Percentiles rank a stretch among this genome's conserved stretches.
Conservation (phyloP, 1,140 invertebrate species). For the Propsilocerus akamusi region DNA sequence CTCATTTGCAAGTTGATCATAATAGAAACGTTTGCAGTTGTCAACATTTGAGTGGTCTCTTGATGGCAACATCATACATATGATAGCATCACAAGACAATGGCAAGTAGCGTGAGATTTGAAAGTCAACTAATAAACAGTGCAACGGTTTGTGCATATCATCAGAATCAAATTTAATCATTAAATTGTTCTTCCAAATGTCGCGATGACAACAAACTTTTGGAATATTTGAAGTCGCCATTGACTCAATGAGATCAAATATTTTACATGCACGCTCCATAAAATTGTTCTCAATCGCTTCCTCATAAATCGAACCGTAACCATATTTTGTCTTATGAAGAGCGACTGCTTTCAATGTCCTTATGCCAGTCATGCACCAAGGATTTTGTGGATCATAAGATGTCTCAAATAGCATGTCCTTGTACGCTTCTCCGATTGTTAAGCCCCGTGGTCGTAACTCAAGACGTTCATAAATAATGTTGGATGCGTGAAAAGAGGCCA, state of each 20-base stretch:
- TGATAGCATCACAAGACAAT: constrained; percentile 30
- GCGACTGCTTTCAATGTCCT: constrained; percentile 15
- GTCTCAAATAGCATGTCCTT: constrained; percentile 14
- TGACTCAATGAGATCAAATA: constrained; percentile 15
- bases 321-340: constrained; percentile 14
- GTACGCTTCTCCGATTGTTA: constrained; percentile 19
- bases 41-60: background rate
- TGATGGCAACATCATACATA: background rate
- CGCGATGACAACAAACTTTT: constrained; percentile 37
- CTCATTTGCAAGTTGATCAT: background rate
- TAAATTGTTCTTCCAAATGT: constrained; percentile 41
- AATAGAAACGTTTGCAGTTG: background rate
- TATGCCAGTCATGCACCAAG: constrained; percentile 16
- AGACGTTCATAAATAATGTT: constrained; percentile 19
- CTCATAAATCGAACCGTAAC: constrained; percentile 9
- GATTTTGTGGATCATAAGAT: constrained; percentile 12
- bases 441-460: constrained; percentile 8
- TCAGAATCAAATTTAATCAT: constrained; percentile 30
- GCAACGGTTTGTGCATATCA: constrained; percentile 15
- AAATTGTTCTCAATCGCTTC: constrained; percentile 13
- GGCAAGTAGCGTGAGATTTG: constrained; percentile 32
- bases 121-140: constrained; percentile 37
- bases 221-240: constrained; percentile 19
- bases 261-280: constrained; percentile 9
- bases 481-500: constrained; percentile 24